phyloP scores from a whole-genome alignment of 2,113 vertebrate species.

The human (Homo sapiens) region GRCh38 chr4:131138501-131139000 shows the following conservation, averaged over 20 bases:
- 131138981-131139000: neutral
- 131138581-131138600: neutral
- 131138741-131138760: neutral
- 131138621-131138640: neutral
- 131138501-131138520: neutral
- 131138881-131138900: neutral
- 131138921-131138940: neutral
- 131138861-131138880: neutral
- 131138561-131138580: neutral
- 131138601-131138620: neutral
- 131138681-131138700: neutral
- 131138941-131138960: neutral
- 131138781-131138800: neutral
- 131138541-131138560: neutral
- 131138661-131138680: neutral
- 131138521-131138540: neutral
- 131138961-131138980: neutral
- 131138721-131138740: neutral
- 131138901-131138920: neutral
- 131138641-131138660: neutral
- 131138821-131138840: neutral
- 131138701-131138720: neutral
- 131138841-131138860: neutral
- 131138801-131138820: neutral
- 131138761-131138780: too few relatives aligned